These are phyloP conservation scores for Aplysina aerophoba DNA, from an alignment of 37 sponge, comb jelly and placozoan genomes.

Conservation along the genomic window DNA sequence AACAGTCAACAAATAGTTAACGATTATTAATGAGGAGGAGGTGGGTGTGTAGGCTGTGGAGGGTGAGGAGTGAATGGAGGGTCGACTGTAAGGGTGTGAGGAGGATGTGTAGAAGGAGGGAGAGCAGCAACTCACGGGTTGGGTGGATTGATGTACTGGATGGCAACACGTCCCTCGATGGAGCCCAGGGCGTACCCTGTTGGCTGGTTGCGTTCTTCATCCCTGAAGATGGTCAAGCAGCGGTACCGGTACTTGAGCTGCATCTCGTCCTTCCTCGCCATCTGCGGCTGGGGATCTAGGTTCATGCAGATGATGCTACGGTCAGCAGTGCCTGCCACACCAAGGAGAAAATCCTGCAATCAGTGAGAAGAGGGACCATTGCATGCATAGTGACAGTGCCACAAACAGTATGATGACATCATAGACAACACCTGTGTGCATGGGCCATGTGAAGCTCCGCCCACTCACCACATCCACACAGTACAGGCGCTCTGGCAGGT, in stretches of 20 bases:
- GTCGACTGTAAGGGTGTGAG: too few species aligned
- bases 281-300: conserved; percentile 72
- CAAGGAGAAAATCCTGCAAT: conserved; percentile 76
- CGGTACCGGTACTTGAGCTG: conserved; percentile 94
- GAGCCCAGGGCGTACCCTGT: conserved; percentile 95
- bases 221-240: conserved; percentile 88
- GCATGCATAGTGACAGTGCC: background rate
- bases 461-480: conserved; percentile 90
- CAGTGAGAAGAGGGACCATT: background rate
- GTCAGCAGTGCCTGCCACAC: conserved; percentile 84
- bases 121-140: conserved; percentile 84
- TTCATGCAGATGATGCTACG: conserved; percentile 68
- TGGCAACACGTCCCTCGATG: conserved; percentile 95
- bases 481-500: conserved; percentile 91
- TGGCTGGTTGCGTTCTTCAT: conserved; percentile 85
- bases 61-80: too few species aligned
- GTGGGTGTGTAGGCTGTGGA: too few species aligned
- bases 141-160: conserved; percentile 85
- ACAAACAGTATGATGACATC: background rate
- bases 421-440: background rate
- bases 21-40: too few species aligned
- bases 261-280: conserved; percentile 79
- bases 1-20: too few species aligned
- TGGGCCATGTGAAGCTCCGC: background rate
- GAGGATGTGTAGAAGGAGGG: too few species aligned